Evolutionary conservation across 2,113 vertebrate species (phyloP).

Genomic region (Actenoides hombroni): DNA sequence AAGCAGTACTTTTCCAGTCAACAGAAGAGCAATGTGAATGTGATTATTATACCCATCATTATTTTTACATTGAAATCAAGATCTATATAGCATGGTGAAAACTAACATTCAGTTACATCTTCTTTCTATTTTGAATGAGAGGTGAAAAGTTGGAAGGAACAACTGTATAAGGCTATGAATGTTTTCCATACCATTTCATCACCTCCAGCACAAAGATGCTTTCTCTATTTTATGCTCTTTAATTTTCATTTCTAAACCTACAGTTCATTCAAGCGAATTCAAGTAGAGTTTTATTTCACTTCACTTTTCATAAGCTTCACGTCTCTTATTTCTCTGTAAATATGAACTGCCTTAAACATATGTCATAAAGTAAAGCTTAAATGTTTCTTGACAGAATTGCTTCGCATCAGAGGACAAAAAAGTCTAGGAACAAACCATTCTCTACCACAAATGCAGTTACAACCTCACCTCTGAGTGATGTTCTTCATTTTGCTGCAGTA

Average conservation of each 20-base stretch:
- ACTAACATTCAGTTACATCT: not conserved
- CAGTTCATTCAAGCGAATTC: not conserved
- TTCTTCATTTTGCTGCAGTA: slow-evolving; percentile 96
- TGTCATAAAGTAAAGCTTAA: slow-evolving; percentile 34
- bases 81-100: not conserved
- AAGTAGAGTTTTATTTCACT: slow-evolving; percentile 40
- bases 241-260: slow-evolving; percentile 36
- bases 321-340: slow-evolving; percentile 30
- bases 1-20: not conserved
- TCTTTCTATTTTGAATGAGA: not conserved
- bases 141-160: not conserved
- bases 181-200: slow-evolving; percentile 31
- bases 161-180: not conserved
- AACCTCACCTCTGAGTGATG: slow-evolving; percentile 91
- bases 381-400: slow-evolving; percentile 56
- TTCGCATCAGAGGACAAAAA: not conserved
- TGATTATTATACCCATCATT: not conserved
- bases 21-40: not conserved
- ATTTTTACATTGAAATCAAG: not conserved
- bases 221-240: slow-evolving; percentile 6
- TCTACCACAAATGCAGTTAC: not conserved
- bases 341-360: slow-evolving; percentile 53
- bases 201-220: not conserved
- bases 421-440: not conserved
- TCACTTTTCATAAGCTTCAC: slow-evolving; percentile 50